These are phyloP conservation scores for Tanytarsus gracilentus DNA, from an alignment of 2,888 invertebrate species.

Conservation along the genomic window DNA sequence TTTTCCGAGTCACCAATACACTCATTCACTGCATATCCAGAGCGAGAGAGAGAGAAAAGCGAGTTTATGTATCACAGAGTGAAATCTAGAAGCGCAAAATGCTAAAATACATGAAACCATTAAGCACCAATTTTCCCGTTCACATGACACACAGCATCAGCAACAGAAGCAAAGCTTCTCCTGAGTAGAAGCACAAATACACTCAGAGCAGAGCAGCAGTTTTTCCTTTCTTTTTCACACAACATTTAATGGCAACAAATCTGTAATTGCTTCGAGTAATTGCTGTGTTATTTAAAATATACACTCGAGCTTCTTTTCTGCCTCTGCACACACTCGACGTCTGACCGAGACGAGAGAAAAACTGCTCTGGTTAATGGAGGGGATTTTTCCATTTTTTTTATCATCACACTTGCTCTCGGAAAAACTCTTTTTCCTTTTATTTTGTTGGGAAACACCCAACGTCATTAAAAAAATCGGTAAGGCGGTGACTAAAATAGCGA, in stretches of 20 bases:
- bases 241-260: constrained; percentile 28
- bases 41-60: too few relatives aligned
- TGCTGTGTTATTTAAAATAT: constrained; percentile 25
- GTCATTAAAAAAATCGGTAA: constrained; percentile 1
- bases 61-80: too few relatives aligned
- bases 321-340: neutral
- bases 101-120: constrained; percentile 28
- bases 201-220: neutral
- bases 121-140: constrained; percentile 24
- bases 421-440: neutral
- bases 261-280: constrained; percentile 26
- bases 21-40: neutral
- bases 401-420: neutral
- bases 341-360: neutral
- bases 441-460: constrained; percentile 14
- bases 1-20: constrained; percentile 21
- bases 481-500: too few relatives aligned
- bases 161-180: neutral
- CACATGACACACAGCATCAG: neutral
- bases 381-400: neutral
- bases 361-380: constrained; percentile 2
- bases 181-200: neutral
- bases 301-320: constrained; percentile 7
- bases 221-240: constrained; percentile 18
- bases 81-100: constrained; percentile 15